phyloP scores from a whole-genome alignment of 1,140 invertebrate genomes.

The Heliconius congener region DNA sequence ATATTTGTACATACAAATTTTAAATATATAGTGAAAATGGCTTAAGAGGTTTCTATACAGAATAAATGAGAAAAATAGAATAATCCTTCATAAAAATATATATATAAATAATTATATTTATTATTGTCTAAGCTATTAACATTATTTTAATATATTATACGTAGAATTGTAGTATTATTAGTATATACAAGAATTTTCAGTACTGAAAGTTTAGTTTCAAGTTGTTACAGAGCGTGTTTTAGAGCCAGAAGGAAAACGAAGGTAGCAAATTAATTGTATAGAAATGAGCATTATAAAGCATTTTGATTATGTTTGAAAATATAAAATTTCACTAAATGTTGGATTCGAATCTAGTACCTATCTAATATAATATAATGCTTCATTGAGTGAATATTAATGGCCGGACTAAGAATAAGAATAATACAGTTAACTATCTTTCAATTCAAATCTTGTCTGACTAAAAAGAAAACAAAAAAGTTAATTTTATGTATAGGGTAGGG shows the following conservation, averaged over 20 bases:
- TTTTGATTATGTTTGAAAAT: conserved; percentile 22
- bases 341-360: conserved; percentile 4
- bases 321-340: not conserved
- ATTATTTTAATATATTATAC: conserved; percentile 6
- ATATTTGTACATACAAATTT: not conserved
- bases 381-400: too few species aligned
- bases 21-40: not conserved
- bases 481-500: too few species aligned
- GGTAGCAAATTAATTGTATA: conserved; percentile 32
- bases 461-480: too few species aligned
- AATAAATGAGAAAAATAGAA: not conserved
- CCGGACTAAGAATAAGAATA: too few species aligned
- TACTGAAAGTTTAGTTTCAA: conserved; percentile 12
- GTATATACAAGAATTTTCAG: conserved; percentile 2
- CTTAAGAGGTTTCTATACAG: not conserved
- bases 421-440: too few species aligned
- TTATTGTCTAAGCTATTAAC: not conserved
- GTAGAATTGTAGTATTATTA: not conserved
- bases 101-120: not conserved
- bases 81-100: not conserved
- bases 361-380: too few species aligned
- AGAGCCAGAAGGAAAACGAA: conserved; percentile 30
- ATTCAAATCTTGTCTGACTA: too few species aligned
- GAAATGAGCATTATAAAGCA: conserved; percentile 26
- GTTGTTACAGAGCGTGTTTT: conserved; percentile 15